Evolutionary conservation across 2,113 vertebrate species (phyloP).

Genomic region (Podarcis muralis): DNA sequence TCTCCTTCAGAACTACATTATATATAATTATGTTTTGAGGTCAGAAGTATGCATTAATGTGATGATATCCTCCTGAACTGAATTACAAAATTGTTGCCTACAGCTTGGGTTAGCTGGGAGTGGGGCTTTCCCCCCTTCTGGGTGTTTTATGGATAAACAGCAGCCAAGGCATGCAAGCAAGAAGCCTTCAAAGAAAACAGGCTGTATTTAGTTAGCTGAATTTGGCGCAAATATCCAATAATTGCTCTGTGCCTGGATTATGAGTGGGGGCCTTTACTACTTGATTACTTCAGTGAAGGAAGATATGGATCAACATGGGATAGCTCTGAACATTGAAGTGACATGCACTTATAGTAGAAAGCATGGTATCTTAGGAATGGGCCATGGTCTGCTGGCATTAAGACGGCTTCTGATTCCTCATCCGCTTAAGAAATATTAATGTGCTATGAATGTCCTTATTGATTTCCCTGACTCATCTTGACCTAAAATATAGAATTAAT

Average conservation of each 20-base stretch:
- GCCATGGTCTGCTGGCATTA: background rate
- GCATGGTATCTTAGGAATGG: background rate
- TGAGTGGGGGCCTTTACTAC: background rate
- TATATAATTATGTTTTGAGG: background rate
- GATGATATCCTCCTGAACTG: background rate
- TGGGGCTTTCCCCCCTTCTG: background rate
- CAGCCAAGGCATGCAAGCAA: background rate
- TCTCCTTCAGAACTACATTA: background rate
- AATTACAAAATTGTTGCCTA: background rate
- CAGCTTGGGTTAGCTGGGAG: background rate
- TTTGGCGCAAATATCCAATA: background rate
- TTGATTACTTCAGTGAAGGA: background rate
- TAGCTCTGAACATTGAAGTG: background rate
- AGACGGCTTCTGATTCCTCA: background rate
- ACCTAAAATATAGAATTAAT: background rate
- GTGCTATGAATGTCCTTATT: background rate
- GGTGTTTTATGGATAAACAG: constrained; percentile 7
- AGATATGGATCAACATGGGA: background rate
- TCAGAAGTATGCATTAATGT: background rate
- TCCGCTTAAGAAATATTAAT: background rate
- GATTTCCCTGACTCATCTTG: background rate
- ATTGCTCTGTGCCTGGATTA: background rate
- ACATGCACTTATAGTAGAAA: background rate
- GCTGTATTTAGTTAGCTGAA: background rate
- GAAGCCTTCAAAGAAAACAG: constrained; percentile 10